Conservation (phyloP, 2,113 vertebrate genomes). For the Malaclemys terrapin region DNA sequence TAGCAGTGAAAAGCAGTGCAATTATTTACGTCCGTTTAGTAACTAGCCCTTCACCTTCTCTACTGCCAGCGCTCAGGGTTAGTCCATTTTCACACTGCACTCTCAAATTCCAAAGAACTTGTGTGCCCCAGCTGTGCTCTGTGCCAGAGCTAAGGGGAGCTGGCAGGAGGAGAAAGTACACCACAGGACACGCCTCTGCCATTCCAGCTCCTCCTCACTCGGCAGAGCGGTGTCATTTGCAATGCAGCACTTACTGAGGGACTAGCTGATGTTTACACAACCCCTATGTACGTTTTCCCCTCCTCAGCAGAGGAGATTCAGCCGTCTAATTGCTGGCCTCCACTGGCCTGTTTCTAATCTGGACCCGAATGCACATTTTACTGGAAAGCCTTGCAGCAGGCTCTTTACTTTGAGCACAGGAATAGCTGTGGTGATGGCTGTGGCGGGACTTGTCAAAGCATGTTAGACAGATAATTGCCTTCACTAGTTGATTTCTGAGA, state of each 20-base stretch:
- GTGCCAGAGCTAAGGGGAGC: not conserved
- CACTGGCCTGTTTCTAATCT: not conserved
- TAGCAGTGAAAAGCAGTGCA: not conserved
- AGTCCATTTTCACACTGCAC: not conserved
- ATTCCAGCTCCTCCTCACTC: not conserved
- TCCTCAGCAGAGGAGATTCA: not conserved
- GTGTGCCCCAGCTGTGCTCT: not conserved
- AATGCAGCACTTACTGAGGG: too few relatives aligned
- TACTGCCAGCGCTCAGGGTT: not conserved
- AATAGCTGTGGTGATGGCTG: conserved; percentile 21
- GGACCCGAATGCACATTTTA: not conserved
- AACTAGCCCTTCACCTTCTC: not conserved
- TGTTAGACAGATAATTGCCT: not conserved
- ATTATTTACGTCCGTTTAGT: not conserved
- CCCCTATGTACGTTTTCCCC: not conserved
- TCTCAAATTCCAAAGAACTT: not conserved
- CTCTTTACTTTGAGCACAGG: not conserved
- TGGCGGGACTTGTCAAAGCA: not conserved
- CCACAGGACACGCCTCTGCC: not conserved
- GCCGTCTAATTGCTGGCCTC: not conserved
- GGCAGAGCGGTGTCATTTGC: not conserved
- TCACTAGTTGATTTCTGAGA: not conserved
- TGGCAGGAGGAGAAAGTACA: not conserved
- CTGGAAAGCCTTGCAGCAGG: not conserved
- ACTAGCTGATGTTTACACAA: not conserved